Evolutionary conservation across 2,888 invertebrate genomes (phyloP), one percentile per base, ranked within the genome.

Genomic region (Archips crataeganus): DNA sequence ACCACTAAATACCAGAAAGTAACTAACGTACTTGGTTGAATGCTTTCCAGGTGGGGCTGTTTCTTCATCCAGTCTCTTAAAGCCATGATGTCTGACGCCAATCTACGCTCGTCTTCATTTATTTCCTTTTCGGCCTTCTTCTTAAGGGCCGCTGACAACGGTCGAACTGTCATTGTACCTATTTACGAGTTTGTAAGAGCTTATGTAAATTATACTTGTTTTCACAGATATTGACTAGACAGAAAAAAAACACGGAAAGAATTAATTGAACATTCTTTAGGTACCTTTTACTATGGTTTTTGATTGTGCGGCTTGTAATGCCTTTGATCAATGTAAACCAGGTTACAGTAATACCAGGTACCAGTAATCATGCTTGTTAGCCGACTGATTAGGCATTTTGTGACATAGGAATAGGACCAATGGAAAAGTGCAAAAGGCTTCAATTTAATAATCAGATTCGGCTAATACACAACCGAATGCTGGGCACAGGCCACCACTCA

Each of bases 61-160:
- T 94, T 92, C n/a, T 80, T 81, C 5, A 95, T 78, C 95, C 95
- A 95, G 4, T 91, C 88, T 77, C 86, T 88, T 1, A 95, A 81
- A 45, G 90, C 87, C 74, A 81, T 75, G 10, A 95, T 82, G 78
- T 95, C 94, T 2, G 88, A 80, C 0, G 75, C 77, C 5, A 89
- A 80, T 65, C 88, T 84, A 2, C 80, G 82, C 0, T 94, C 91
- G 75, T 91, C 89, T 81, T 95, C 95, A 75, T 93, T 90, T 10
- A 95, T 81, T 79, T 95, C 95, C 54, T 88, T 87, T 71, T 87
- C 86, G 0, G 95, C 95, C 77, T 88, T 90, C 76, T 87, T 87
- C 62, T 84, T 85, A 23, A 95, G 85, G 54, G 87, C 87, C n/a
- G 84, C 77, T 9, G 90, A 75, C 13, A 95, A 78, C 47, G 87